Base-by-base conservation (phyloP, 2,797 vertebrate genomes). In the Eospalax fontanierii region DNA sequence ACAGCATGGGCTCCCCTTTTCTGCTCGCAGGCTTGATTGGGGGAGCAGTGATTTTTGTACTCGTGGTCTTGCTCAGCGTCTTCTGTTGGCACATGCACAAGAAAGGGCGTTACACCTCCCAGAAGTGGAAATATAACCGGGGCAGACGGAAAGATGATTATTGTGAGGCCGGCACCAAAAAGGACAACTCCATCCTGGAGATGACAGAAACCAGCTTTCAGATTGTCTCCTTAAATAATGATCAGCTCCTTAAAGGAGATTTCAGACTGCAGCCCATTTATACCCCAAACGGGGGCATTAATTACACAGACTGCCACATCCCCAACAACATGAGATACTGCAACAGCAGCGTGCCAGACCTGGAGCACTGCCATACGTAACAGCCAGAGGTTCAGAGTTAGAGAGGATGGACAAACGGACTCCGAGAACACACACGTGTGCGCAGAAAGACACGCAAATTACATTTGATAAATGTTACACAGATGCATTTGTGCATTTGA, bases 171-270 rank as follows among this genome's bases (percentile, higher is more conserved):
- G 99, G 99, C 92, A 99, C 99, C 88, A 99, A 99, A 98, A 99
- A 99, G 97, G 99, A 99, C 98, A 99, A 99, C 98, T 99, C 99
- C 97, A 99, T 99, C 98, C 98, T 99, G 98, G 99, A 99, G 99
- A 99, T 99, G 99, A 99, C 99, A 92, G 99, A 99, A 99, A 99
- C 99, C 97, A 99, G 99, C 98, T 99, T 99, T 98, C 99, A 99
- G 99, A 99, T 99, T 96, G 99, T 99, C 98, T 99, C 99, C 96
- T 99, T 99, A 99, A 99, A 99, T 99, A 99, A 99, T 94, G 99
- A 99, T 99, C 99, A 99, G 98, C 99, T 99, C 98, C 99, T 99
- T 98, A 99, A 99, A 99, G 99, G 99, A 99, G 99, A 99, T 98
- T 99, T 99, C 98, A 98, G 98, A 98, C 99, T 99, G 98, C 99